Percentiles rank a stretch among this genome's conserved stretches.
phyloP scores from a whole-genome alignment of 1,140 invertebrate species.

The Caenorhabditis latens region DNA sequence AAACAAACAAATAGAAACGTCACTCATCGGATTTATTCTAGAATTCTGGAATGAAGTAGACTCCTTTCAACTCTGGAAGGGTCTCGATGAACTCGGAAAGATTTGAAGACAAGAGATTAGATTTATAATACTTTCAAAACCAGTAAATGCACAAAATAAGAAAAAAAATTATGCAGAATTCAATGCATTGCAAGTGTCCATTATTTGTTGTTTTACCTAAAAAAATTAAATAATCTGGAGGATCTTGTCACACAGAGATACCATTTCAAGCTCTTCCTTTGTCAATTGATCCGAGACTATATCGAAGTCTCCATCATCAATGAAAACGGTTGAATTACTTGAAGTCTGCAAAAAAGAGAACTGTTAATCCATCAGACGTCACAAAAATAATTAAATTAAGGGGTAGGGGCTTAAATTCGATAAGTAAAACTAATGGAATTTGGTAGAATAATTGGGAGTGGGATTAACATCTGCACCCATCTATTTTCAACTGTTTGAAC shows the following conservation, averaged over 20 bases:
- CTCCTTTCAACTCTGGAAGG: background rate
- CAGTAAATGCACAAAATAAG: background rate
- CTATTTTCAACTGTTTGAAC: background rate
- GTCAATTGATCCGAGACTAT: conserved; percentile 52
- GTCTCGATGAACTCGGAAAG: background rate
- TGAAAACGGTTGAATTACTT: conserved; percentile 47
- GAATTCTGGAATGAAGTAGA: background rate
- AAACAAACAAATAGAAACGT: conserved; percentile 22
- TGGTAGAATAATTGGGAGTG: background rate
- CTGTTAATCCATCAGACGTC: conserved; percentile 25
- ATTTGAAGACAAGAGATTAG: background rate
- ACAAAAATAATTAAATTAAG: conserved; percentile 20
- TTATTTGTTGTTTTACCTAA: conserved; percentile 58
- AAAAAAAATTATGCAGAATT: conserved; percentile 26
- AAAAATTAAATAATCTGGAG: background rate
- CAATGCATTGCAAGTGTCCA: conserved; percentile 62
- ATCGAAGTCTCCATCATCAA: conserved; percentile 62
- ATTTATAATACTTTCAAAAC: conserved; percentile 31
- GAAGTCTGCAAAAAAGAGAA: conserved; percentile 32
- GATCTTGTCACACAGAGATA: background rate
- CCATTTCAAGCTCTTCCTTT: conserved; percentile 43
- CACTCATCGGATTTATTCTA: conserved; percentile 1
- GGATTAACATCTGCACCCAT: background rate
- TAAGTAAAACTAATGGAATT: background rate
- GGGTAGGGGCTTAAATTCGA: background rate